Percentiles rank a stretch among this genome's conserved stretches.
Evolutionary conservation across 2,797 vertebrate genomes (phyloP).

Genomic region (Eospalax fontanierii): DNA sequence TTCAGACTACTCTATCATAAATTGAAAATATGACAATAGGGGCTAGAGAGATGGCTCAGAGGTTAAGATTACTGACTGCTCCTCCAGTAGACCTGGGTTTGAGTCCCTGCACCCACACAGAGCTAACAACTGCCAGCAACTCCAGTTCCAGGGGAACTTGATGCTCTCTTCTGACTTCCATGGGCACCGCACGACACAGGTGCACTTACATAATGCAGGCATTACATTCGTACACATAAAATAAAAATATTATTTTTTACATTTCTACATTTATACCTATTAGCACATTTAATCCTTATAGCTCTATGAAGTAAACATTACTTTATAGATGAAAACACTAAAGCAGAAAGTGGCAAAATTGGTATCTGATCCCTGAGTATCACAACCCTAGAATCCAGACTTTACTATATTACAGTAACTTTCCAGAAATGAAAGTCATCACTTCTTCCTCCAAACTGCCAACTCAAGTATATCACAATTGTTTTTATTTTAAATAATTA

Average conservation of each 20-base stretch:
- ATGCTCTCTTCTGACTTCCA: too few relatives aligned
- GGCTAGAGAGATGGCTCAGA: too few relatives aligned
- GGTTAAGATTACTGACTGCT: too few relatives aligned
- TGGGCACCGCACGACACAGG: too few relatives aligned
- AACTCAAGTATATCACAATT: slow-evolving; percentile 46
- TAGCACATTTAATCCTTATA: neutral
- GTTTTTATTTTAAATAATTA: too few relatives aligned
- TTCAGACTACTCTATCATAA: neutral
- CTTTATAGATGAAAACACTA: slow-evolving; percentile 9
- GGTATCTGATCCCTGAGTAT: neutral
- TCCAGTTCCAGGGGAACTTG: neutral
- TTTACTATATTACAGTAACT: neutral
- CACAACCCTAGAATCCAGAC: neutral
- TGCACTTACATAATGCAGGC: too few relatives aligned
- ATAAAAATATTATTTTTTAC: neutral
- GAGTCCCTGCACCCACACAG: neutral
- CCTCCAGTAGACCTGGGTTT: too few relatives aligned
- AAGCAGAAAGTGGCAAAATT: neutral
- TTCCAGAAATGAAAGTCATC: slow-evolving; percentile 49
- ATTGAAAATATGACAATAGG: neutral
- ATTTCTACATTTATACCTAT: slow-evolving; percentile 13
- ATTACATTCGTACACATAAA: too few relatives aligned
- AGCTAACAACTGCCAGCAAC: slow-evolving; percentile 10
- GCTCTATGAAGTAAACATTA: slow-evolving; percentile 8
- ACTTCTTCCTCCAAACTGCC: neutral